Percentiles rank a stretch among this genome's conserved stretches.
Conservation (phyloP, 2,888 invertebrate species). For the Nyleta sp. region DNA sequence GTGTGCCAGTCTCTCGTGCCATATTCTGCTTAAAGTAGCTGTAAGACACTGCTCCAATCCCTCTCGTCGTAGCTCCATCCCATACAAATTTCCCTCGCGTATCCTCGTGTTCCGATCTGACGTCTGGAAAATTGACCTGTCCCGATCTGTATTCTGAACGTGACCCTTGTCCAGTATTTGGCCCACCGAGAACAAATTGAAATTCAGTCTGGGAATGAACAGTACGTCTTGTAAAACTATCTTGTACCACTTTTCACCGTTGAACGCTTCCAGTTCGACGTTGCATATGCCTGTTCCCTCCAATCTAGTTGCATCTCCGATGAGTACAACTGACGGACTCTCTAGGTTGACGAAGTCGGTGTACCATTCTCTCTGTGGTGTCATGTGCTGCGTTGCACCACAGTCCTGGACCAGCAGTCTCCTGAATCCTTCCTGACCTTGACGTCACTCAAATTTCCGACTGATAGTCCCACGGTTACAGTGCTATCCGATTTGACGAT, state of each 20-base stretch:
- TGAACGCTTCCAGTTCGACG: conserved; percentile 67
- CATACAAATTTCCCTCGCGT: conserved; percentile 63
- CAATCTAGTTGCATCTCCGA: conserved; percentile 68
- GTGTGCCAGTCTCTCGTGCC: conserved; percentile 60
- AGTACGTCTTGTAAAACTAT: conserved; percentile 60
- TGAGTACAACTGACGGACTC: conserved; percentile 47
- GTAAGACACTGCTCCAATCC: conserved; percentile 30
- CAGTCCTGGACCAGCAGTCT: conserved; percentile 61
- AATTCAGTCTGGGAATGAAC: conserved; percentile 61
- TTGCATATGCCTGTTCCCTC: conserved; percentile 67
- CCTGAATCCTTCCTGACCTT: conserved; percentile 40
- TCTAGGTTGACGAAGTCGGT: conserved; percentile 59
- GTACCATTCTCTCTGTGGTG: conserved; percentile 67
- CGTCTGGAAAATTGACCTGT: conserved; percentile 65
- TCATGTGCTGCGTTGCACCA: conserved; percentile 72
- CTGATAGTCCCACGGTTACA: conserved; percentile 61
- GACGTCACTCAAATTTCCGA: conserved; percentile 45
- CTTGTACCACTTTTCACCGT: conserved; percentile 67
- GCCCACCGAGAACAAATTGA: conserved; percentile 70
- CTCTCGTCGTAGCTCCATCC: conserved; percentile 67
- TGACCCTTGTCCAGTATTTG: conserved; percentile 70
- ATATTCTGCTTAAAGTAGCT: background rate
- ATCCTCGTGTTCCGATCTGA: conserved; percentile 16
- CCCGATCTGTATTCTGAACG: conserved; percentile 63
- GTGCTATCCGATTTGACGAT: conserved; percentile 54